These are phyloP conservation scores for Limonius californicus DNA, from an alignment of 1,140 invertebrate genomes.

Conservation along the genomic window DNA sequence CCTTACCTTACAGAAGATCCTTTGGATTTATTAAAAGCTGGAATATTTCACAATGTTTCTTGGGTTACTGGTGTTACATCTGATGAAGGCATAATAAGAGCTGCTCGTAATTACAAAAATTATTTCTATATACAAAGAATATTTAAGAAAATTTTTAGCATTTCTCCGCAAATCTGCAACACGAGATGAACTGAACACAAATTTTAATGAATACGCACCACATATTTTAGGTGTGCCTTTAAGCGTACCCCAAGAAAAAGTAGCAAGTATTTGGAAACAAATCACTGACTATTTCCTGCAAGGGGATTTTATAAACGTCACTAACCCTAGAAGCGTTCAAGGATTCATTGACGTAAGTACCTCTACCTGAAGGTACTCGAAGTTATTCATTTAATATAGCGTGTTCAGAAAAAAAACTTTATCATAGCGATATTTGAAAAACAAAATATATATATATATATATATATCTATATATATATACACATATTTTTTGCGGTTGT, in stretches of 20 bases:
- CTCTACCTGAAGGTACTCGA: too few relatives aligned
- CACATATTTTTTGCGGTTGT: too few relatives aligned
- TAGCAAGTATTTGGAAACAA: slow-evolving; percentile 20
- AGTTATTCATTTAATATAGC: too few relatives aligned
- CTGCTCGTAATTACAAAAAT: slow-evolving; percentile 48
- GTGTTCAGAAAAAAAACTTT: too few relatives aligned
- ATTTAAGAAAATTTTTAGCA: slow-evolving; percentile 27
- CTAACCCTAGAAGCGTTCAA: slow-evolving; percentile 26
- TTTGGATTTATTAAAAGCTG: slow-evolving; percentile 34
- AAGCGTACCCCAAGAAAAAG: slow-evolving; percentile 15
- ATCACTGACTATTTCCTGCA: slow-evolving; percentile 30
- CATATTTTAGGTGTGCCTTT: slow-evolving; percentile 21
- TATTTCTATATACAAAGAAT: background rate
- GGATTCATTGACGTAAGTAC: slow-evolving; percentile 35
- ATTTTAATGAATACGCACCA: slow-evolving; percentile 24
- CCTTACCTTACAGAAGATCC: slow-evolving; percentile 62
- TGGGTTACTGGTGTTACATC: slow-evolving; percentile 63
- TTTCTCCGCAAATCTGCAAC: slow-evolving; percentile 18
- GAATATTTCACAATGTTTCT: slow-evolving; percentile 49
- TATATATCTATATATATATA: too few relatives aligned
- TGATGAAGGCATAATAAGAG: slow-evolving; percentile 62
- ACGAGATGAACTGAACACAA: slow-evolving; percentile 20
- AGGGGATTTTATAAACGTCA: slow-evolving; percentile 24
- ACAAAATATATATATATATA: too few relatives aligned
- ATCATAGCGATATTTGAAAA: too few relatives aligned